Conservation (phyloP, 1,140 invertebrate genomes). For the Bombus sibiricus region DNA sequence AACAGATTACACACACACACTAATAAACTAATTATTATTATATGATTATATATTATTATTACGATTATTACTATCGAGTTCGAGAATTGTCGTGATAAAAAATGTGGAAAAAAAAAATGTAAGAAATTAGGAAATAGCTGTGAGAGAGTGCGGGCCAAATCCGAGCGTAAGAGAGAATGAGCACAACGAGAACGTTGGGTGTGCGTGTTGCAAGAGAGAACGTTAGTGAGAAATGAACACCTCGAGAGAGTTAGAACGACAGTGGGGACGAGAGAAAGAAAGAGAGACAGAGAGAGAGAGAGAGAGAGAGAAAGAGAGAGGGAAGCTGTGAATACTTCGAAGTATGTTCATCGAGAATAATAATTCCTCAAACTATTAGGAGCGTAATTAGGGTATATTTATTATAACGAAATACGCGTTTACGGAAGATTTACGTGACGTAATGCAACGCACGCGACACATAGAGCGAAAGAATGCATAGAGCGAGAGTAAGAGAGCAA, state of each 20-base stretch:
- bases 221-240: not conserved
- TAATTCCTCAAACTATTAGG: constrained; percentile 81
- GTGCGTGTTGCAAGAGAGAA: constrained; percentile 9
- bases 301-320: not conserved
- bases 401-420: constrained; percentile 63
- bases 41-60: constrained; percentile 80
- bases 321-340: constrained; percentile 51
- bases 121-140: constrained; percentile 34
- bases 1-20: constrained; percentile 61
- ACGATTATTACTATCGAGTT: constrained; percentile 80
- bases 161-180: constrained; percentile 38
- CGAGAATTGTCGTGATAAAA: constrained; percentile 79
- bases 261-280: not conserved
- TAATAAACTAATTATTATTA: constrained; percentile 80
- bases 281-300: not conserved
- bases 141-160: constrained; percentile 19
- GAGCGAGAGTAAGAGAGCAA: constrained; percentile 1
- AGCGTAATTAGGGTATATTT: constrained; percentile 75
- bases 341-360: constrained; percentile 71
- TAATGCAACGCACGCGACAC: constrained; percentile 42
- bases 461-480: constrained; percentile 19
- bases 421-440: constrained; percentile 55
- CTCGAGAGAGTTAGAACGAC: not conserved
- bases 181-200: constrained; percentile 11
- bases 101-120: constrained; percentile 11